Conservation (phyloP, 1,140 invertebrate genomes). For the Schlechtendalia chinensis region DNA sequence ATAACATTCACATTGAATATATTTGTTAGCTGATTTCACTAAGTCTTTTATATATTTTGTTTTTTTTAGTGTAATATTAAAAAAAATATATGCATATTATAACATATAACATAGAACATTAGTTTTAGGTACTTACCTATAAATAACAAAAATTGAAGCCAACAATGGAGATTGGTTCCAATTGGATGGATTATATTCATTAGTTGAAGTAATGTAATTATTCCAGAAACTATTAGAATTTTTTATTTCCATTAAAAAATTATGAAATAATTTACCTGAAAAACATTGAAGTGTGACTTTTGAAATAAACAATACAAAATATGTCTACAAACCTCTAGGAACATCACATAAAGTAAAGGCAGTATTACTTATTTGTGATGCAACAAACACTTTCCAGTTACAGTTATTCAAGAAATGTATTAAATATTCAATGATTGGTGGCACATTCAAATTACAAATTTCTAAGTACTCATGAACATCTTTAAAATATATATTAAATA, state of each 20-base stretch:
- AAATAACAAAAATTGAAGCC: conserved; percentile 8
- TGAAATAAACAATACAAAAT: neutral
- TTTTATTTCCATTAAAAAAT: conserved; percentile 27
- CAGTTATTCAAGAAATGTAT: conserved; percentile 25
- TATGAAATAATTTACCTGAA: conserved; percentile 33
- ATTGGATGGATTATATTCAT: conserved; percentile 21
- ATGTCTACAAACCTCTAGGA: conserved; percentile 24
- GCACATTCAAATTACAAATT: conserved; percentile 5
- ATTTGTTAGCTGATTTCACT: neutral
- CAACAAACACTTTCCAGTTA: conserved; percentile 47
- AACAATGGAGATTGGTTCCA: conserved; percentile 18
- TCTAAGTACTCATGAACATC: conserved; percentile 25
- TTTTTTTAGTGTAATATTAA: no score
- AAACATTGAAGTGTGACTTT: neutral
- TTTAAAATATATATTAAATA: conserved; percentile 39
- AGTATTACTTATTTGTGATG: conserved; percentile 33
- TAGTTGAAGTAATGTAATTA: conserved; percentile 5
- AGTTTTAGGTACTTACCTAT: conserved; percentile 27
- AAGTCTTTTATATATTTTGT: no score
- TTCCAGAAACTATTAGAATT: conserved; percentile 1
- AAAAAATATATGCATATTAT: no score
- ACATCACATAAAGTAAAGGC: neutral
- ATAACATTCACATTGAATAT: neutral
- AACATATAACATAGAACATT: no score
- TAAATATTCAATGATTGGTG: conserved; percentile 37